phyloP scores from a whole-genome alignment of 2,888 invertebrate species.

The Rhorus exstirpatorius region DNA sequence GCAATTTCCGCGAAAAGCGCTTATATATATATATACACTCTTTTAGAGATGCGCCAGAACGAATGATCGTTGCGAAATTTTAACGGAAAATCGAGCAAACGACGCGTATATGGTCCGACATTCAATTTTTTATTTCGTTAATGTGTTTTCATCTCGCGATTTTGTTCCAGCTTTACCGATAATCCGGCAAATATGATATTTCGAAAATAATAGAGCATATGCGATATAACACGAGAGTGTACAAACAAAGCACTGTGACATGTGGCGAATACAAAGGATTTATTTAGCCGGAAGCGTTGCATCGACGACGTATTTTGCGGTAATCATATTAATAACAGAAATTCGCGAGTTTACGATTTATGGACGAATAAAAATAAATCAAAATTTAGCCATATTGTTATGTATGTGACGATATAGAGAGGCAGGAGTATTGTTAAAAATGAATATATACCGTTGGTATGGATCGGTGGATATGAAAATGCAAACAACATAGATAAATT shows the following conservation, averaged over 20 bases:
- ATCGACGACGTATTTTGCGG: conserved; percentile 25
- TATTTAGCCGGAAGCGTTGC: conserved; percentile 32
- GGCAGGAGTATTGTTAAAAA: conserved; percentile 10
- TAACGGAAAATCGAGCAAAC: neutral
- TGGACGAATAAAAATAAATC: conserved; percentile 29
- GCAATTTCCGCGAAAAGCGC: neutral
- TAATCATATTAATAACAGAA: conserved; percentile 38
- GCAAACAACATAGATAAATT: neutral
- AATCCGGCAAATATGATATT: conserved; percentile 33
- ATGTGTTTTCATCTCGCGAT: conserved; percentile 31
- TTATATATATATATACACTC: neutral
- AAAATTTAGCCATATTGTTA: conserved; percentile 4
- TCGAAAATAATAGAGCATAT: conserved; percentile 28
- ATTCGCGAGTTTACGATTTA: conserved; percentile 22
- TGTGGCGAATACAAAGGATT: conserved; percentile 40
- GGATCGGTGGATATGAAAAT: conserved; percentile 21
- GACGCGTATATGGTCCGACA: neutral
- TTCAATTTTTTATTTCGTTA: conserved; percentile 27
- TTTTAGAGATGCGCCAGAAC: neutral
- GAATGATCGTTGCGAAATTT: conserved; percentile 19
- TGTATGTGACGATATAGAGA: conserved; percentile 12
- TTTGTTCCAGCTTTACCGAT: conserved; percentile 14
- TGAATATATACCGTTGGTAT: conserved; percentile 13
- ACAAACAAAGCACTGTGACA: neutral
- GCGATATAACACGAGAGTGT: neutral